Percentiles rank a stretch among this genome's conserved stretches.
phyloP scores from a whole-genome alignment of 2,888 invertebrate species.

The Cephus pulcher region DNA sequence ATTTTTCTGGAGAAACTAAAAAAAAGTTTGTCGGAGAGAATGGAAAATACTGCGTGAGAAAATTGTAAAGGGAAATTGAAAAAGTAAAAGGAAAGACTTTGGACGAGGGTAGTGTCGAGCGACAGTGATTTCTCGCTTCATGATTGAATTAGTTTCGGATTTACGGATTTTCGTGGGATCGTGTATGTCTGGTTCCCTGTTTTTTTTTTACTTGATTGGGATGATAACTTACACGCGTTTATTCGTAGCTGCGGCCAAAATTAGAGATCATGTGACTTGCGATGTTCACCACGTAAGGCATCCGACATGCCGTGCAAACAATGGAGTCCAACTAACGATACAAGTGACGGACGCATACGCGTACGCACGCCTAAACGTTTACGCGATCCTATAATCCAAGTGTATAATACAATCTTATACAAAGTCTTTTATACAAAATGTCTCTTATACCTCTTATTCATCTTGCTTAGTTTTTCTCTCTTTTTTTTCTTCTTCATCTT shows the following conservation, averaged over 20 bases:
- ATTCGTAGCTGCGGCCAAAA: not conserved
- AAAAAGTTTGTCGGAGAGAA: not conserved
- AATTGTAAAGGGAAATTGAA: not conserved
- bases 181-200: not conserved
- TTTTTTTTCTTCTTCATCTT: constrained; percentile 29
- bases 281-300: not conserved
- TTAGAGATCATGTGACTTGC: not conserved
- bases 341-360: constrained; percentile 26
- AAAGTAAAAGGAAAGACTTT: not conserved
- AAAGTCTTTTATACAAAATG: constrained; percentile 55
- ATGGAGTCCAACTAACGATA: constrained; percentile 12
- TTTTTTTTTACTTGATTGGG: not conserved
- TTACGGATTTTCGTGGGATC: not conserved
- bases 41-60: not conserved
- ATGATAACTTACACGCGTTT: not conserved
- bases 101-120: not conserved
- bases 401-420: constrained; percentile 55
- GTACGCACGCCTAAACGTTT: constrained; percentile 22
- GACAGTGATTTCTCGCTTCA: not conserved
- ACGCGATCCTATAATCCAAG: constrained; percentile 21
- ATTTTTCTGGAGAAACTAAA: not conserved
- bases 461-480: not conserved
- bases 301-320: not conserved
- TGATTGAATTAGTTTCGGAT: not conserved
- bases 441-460: constrained; percentile 38